Percentiles rank a stretch among this genome's conserved stretches.
phyloP scores from a whole-genome alignment of 1,140 invertebrate species.

The Caenorhabditis tropicalis region DNA sequence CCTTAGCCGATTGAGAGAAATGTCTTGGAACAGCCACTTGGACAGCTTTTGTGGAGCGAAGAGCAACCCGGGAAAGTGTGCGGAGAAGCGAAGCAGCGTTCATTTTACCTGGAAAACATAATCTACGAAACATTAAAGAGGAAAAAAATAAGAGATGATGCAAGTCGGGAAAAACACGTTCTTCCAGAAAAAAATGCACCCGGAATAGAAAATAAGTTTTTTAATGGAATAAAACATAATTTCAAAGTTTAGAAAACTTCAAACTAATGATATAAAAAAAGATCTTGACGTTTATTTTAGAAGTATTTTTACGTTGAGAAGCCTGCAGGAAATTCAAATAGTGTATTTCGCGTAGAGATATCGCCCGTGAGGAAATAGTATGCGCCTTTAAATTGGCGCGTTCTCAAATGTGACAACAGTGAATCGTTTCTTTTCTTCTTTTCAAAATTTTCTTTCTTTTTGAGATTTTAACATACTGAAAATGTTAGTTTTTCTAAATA shows the following conservation, averaged over 20 bases:
- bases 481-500: too few relatives aligned
- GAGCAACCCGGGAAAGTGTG: background rate
- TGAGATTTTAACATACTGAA: too few relatives aligned
- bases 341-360: conserved; percentile 2
- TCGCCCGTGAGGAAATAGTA: background rate
- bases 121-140: background rate
- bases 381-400: conserved; percentile 40
- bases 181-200: background rate
- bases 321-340: conserved; percentile 26
- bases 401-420: background rate
- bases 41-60: background rate
- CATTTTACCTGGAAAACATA: background rate
- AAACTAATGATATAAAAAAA: too few relatives aligned
- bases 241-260: background rate
- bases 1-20: background rate
- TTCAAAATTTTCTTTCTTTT: background rate
- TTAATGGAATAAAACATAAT: background rate
- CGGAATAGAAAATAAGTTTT: background rate
- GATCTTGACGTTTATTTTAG: too few relatives aligned
- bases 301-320: too few relatives aligned
- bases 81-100: background rate
- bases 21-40: background rate
- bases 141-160: background rate
- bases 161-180: background rate
- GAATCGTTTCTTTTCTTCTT: background rate